Conservation (phyloP, 2,888 invertebrate species). For the Yponomeuta malinellus region DNA sequence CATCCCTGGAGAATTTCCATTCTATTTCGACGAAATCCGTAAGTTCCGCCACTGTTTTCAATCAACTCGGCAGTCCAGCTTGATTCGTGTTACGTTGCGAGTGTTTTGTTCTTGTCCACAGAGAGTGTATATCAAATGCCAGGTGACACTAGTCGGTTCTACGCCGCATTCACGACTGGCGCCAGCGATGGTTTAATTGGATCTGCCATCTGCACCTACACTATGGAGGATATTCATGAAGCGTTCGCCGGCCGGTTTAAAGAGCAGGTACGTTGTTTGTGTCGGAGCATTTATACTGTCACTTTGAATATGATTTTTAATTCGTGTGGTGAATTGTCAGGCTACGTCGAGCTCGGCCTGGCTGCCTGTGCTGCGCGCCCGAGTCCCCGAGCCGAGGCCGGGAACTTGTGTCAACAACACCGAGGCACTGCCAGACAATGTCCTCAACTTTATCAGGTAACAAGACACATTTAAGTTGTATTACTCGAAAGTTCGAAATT, state of each 20-base stretch:
- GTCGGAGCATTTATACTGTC: neutral
- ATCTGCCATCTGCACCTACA: constrained; percentile 82
- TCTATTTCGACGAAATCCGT: constrained; percentile 86
- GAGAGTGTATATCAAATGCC: constrained; percentile 81
- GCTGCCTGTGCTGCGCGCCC: constrained; percentile 78
- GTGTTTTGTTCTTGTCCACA: constrained; percentile 32
- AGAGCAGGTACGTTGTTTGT: constrained; percentile 65
- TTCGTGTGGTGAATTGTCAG: constrained; percentile 34
- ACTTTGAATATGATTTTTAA: no score
- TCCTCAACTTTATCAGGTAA: constrained; percentile 82
- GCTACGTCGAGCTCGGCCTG: constrained; percentile 80
- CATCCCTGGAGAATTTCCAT: constrained; percentile 83
- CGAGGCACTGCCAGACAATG: constrained; percentile 77
- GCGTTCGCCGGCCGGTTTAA: constrained; percentile 82
- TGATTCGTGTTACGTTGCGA: neutral
- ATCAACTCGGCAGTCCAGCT: neutral
- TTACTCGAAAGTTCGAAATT: neutral
- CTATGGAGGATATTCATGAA: constrained; percentile 78
- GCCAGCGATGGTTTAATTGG: constrained; percentile 81
- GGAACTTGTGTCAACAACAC: constrained; percentile 81
- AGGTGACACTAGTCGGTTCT: constrained; percentile 77
- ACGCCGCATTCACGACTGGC: constrained; percentile 81
- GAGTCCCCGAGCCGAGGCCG: constrained; percentile 79
- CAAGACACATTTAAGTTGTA: neutral
- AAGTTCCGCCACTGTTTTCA: constrained; percentile 39